Conservation (phyloP, 2,113 vertebrate genomes). For the Centrocercus urophasianus region DNA sequence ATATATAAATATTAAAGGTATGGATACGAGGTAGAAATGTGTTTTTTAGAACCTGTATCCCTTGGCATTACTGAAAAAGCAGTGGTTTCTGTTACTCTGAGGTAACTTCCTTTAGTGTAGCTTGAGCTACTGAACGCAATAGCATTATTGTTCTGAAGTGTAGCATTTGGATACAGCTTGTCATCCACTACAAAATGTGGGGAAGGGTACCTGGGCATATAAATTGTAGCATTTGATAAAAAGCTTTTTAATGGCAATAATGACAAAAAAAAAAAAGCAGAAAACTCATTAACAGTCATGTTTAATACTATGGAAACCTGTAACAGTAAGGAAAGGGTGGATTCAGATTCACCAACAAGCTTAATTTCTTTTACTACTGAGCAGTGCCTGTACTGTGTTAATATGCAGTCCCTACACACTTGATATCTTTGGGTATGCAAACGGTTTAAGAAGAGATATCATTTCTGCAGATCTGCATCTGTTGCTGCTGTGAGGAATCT, state of each 20-base stretch:
- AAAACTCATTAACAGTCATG: background rate
- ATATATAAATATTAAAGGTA: slow-evolving; percentile 73
- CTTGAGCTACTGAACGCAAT: slow-evolving; percentile 47
- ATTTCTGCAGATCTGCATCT: slow-evolving; percentile 40
- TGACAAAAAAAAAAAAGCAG: background rate
- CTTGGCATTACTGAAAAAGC: slow-evolving; percentile 30
- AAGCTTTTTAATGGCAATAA: background rate
- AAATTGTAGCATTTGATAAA: background rate
- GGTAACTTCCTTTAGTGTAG: slow-evolving; percentile 24
- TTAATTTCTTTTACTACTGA: slow-evolving; percentile 63
- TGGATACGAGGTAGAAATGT: slow-evolving; percentile 60
- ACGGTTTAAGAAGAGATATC: background rate
- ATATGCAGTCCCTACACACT: background rate
- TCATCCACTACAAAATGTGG: slow-evolving; percentile 14
- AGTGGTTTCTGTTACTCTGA: slow-evolving; percentile 24
- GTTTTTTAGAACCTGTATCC: slow-evolving; percentile 45
- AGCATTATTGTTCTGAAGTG: slow-evolving; percentile 42
- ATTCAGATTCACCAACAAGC: slow-evolving; percentile 45
- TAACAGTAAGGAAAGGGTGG: slow-evolving; percentile 38
- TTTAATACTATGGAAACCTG: slow-evolving; percentile 24
- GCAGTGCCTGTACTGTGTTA: slow-evolving; percentile 63
- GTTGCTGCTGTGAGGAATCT: slow-evolving; percentile 48
- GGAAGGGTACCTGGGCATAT: background rate
- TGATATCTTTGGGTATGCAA: background rate
- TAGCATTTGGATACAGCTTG: slow-evolving; percentile 56